Base-by-base conservation (phyloP, 2,113 vertebrate genomes). In the Tachysurus vachellii region DNA sequence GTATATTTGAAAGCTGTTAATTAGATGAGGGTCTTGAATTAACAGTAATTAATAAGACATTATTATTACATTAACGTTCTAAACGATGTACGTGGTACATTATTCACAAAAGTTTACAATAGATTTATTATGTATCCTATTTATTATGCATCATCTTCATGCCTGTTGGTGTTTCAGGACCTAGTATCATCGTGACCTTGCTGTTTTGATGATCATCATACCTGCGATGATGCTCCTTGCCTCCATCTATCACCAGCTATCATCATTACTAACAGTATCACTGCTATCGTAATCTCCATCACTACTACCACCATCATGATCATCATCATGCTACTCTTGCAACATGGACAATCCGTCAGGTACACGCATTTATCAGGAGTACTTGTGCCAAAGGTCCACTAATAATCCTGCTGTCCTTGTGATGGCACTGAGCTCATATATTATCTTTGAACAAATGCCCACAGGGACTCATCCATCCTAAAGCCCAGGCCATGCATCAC, bases 361-460 rank as follows among this genome's bases (percentile, higher is more conserved):
- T 87, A 80, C 10, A 21, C 21, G 8, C 80, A 86, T 85, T 83
- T 83, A 80, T 85, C 70, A 85, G 28, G 50, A 81, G 47, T 61
- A 44, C 70, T 77, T 79, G 68, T 57, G 80, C 85, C 64, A 87
- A 85, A 64, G 61, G 80, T 64, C 57, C 79, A 85, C 89, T 89
- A 87, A 88, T 88, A 90, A 84, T 87, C n/a, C 44, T 26, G 54
- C 64, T 87, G 89, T 88, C 89, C 90, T 91, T 87, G 87, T 85
- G 68, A 76, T 68, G 80, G 59, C 57, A 85, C 80, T 73, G 61
- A 85, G 87, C 85, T 87, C 85, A 82, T 91, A 87, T 88, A 83
- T 88, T 88, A 88, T 84, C 88, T 84, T 50, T 57, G 42, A 86
- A 80, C 82, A 87, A 86, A 85, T 88, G 77, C 85, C 88, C 83